Conservation (phyloP, 2,113 vertebrate genomes). For the Ceyx margarethae region DNA sequence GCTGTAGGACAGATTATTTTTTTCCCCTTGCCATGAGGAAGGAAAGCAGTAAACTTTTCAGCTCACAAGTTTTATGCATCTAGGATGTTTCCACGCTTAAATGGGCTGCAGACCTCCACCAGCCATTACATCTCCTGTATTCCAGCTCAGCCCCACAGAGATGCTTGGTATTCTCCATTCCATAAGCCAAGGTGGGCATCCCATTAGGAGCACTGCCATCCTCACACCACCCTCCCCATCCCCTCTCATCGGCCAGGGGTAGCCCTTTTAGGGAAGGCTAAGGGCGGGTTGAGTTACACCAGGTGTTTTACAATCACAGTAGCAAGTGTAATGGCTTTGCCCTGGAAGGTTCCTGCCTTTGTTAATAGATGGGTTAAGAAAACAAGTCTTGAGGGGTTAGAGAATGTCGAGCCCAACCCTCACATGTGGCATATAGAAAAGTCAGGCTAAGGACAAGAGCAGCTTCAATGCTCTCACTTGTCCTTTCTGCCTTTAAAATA, state of each 20-base stretch:
- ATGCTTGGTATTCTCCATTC: constrained; percentile 54
- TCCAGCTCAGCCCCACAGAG: not conserved
- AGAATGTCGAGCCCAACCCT: not conserved
- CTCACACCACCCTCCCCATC: not conserved
- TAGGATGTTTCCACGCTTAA: constrained; percentile 23
- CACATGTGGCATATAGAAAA: not conserved
- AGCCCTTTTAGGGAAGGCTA: not conserved
- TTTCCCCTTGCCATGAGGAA: not conserved
- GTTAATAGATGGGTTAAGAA: constrained; percentile 43
- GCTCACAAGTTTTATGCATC: constrained; percentile 21
- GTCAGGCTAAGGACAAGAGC: not conserved
- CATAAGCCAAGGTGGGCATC: not conserved
- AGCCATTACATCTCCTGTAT: not conserved
- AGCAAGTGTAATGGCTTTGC: constrained; percentile 9
- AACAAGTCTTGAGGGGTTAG: not conserved
- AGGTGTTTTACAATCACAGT: constrained; percentile 45
- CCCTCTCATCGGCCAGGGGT: not conserved
- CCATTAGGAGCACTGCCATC: not conserved
- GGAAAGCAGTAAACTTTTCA: constrained; percentile 33
- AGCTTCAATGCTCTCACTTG: not conserved
- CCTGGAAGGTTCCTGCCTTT: constrained; percentile 16
- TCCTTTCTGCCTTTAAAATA: not conserved
- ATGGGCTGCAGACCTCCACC: constrained; percentile 35
- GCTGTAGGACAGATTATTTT: not conserved
- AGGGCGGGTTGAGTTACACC: not conserved